These are phyloP conservation scores for Aphaenogaster rudis DNA, from an alignment of 1,140 invertebrate genomes.

Conservation along the genomic window DNA sequence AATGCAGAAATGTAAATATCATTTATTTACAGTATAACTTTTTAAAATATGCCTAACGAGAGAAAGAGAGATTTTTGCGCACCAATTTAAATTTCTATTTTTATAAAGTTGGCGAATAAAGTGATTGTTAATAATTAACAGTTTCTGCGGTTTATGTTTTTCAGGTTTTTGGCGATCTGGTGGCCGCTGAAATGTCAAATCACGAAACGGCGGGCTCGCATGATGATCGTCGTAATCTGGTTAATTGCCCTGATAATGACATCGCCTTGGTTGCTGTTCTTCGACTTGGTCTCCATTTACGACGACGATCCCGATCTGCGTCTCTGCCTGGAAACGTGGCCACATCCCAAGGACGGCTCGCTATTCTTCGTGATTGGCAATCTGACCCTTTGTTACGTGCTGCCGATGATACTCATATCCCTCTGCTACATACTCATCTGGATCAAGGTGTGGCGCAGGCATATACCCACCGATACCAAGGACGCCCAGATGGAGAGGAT, in stretches of 20 bases:
- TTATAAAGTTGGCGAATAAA: neutral
- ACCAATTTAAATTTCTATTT: neutral
- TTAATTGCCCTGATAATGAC: conserved; percentile 93
- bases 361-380: conserved; percentile 96
- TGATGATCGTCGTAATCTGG: conserved; percentile 97
- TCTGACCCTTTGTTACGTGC: conserved; percentile 96
- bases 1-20: neutral
- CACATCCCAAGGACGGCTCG: conserved; percentile 92
- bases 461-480: conserved; percentile 96
- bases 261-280: conserved; percentile 96
- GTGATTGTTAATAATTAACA: neutral
- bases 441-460: conserved; percentile 95
- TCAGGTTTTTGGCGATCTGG: conserved; percentile 98
- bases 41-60: neutral
- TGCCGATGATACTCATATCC: conserved; percentile 96
- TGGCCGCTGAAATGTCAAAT: conserved; percentile 97
- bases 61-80: too few relatives aligned
- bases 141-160: neutral
- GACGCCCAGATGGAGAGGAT: conserved; percentile 96
- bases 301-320: conserved; percentile 90
- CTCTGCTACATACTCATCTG: conserved; percentile 97
- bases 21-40: neutral
- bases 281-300: conserved; percentile 93
- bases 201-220: conserved; percentile 93
- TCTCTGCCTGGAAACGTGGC: conserved; percentile 95